Base-by-base conservation (phyloP, 2,888 invertebrate genomes). In the Nomada ferruginata region DNA sequence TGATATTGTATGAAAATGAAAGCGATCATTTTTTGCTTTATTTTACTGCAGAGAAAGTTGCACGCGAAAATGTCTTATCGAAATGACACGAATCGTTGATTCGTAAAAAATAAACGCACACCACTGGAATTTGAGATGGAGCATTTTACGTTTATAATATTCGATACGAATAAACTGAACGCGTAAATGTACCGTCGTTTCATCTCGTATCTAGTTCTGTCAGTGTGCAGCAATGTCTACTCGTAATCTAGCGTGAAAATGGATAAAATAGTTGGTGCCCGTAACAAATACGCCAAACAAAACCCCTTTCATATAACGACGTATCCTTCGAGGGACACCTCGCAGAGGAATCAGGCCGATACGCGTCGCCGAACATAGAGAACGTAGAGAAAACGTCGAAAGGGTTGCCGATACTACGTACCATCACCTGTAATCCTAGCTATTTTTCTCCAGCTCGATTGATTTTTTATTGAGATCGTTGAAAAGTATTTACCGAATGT, bases 241-340 rank as follows among this genome's bases (percentile, higher is more conserved):
- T 64, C 72, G 52, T 57, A 60, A 61, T 64, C 20, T 82, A 86
- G 61, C 55, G 23, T 65, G 66, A 75, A 61, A 72, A 42, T 77
- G 78, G 61, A 52, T 53, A 42, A 76, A 68, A 23, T 75, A 78
- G 63, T 70, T 57, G 64, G n/a, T 74, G 84, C 50, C 82, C 64
- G 60, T 80, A 74, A 44, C 18, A 23, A 60, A 20, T 52, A 85
- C 77, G 85, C 85, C 87, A 87, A 85, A 79, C 61, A 85, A 86
- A 73, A 85, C 86, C 86, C 86, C 86, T 70, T 55, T 63, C 79
- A 77, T 64, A 70, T 70, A 64, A 69, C 72, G 70, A 87, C 64
- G 69, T 29, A 78, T 87, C 87, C 81, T 86, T 79, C 79, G 87
- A 85, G 78, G 83, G 83, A 85, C 77, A 76, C 57, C 65, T 63